phyloP scores from a whole-genome alignment of 2,888 invertebrate species.

The Holacanthella duospinosa region DNA sequence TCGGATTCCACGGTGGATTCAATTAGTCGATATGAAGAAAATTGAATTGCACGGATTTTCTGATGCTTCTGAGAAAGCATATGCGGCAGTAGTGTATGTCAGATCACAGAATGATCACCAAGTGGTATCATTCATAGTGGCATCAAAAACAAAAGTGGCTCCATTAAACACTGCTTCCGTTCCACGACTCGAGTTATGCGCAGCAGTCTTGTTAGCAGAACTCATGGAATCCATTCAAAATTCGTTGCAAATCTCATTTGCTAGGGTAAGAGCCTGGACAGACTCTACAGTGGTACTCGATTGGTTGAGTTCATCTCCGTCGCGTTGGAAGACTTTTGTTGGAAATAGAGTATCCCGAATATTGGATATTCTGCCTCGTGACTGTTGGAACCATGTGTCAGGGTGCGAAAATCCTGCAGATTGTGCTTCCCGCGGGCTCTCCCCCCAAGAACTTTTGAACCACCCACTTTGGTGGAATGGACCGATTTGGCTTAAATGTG shows the following conservation, averaged over 20 bases:
- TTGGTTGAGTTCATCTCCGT: slow-evolving; percentile 16
- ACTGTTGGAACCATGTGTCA: slow-evolving; percentile 13
- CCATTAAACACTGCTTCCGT: neutral
- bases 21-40: neutral
- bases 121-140: neutral
- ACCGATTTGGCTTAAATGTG: neutral
- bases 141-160: neutral
- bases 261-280: neutral
- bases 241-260: neutral
- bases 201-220: neutral
- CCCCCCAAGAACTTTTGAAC: neutral
- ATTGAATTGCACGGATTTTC: slow-evolving; percentile 36
- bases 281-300: slow-evolving; percentile 23
- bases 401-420: slow-evolving; percentile 12
- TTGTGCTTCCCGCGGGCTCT: slow-evolving; percentile 8
- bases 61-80: slow-evolving; percentile 32
- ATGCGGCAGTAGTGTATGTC: slow-evolving; percentile 31
- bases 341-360: slow-evolving; percentile 25
- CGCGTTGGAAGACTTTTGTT: slow-evolving; percentile 26
- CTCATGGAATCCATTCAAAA: neutral
- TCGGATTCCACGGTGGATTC: slow-evolving; percentile 5
- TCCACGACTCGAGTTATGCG: slow-evolving; percentile 6
- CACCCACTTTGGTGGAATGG: slow-evolving; percentile 12
- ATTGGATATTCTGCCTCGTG: slow-evolving; percentile 7
- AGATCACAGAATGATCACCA: neutral